Evolutionary conservation across 2,113 vertebrate genomes (phyloP), one percentile per base, ranked within the genome.

Genomic region (Ictalurus furcatus): DNA sequence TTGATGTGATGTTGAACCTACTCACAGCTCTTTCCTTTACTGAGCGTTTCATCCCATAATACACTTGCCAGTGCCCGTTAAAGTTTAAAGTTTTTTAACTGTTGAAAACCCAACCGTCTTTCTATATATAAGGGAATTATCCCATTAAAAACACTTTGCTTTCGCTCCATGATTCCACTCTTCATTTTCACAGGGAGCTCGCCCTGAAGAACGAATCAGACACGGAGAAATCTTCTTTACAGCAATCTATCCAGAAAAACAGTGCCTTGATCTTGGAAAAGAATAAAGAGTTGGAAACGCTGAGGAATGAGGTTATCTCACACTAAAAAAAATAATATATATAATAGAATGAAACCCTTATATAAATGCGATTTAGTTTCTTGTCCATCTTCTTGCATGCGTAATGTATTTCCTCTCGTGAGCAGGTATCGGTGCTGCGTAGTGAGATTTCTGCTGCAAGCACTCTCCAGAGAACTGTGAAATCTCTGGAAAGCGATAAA

Each of bases 231-330:
- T 94, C 96, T 7, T 94, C 96, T 85, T 94, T 98, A 93, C 96
- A 98, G 92, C 97, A 97, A 92, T 97, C 97, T 90, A 95, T 97
- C 93, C 95, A 95, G 90, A 94, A 96, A 85, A 98, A 97, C 87
- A 97, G 98, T 97, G 97, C 97, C 96, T 98, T 99, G 95, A 96
- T 98, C 92, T 97, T 96, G 54, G 96, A 98, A 82, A 98, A 97
- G 93, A 97, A 99, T 88, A 96, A 97, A 85, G 97, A 98, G 91
- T 94, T 99, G 92, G 96, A 98, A 90, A 97, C 95, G 83, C 95
- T 99, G 92, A 96, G 93, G 90, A 96, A 95, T 2, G 97, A 99
- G 91, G 91, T 67, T n/a, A 67, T 67, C 9, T 8, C 11, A 4
- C 63, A 28, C 21, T 65, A 67, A 13, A 69, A 69, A 4, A 69